Evolutionary conservation across 2,888 invertebrate species (phyloP), one percentile per base, ranked within the genome.

Genomic region (Euzophera pinguis): DNA sequence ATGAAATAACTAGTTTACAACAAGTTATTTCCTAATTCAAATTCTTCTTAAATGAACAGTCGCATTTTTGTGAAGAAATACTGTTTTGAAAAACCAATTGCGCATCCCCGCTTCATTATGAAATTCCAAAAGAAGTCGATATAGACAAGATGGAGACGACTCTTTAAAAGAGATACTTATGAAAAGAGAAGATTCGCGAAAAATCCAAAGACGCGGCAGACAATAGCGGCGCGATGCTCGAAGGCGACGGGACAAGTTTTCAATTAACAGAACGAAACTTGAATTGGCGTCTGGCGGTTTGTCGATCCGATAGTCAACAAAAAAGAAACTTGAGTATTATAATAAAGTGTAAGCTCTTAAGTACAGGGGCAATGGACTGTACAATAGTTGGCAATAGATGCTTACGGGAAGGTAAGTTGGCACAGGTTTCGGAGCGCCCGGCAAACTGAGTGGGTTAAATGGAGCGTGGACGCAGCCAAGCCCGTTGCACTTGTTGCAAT

Each of bases 401-500:
- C 75, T 76, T 71, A 68, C 66, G 69, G 61, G 67, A 69, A 70
- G 64, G 69, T 68, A 64, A 71, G 71, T 69, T 69, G 64, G 66
- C 63, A 62, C 62, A 66, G 72, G 73, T 74, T 78, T 78, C 62
- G 69, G 69, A 73, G 68, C 73, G 62, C 67, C 59, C 70, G 74
- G 71, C 73, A 69, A 71, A 71, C 71, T 71, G 81, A 84, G 82
- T 81, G 80, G 74, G 81, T 87, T 87, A 78, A 87, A 85, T 84
- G 83, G 82, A 85, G 74, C 81, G 80, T 81, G 79, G 80, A 75
- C 80, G 74, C 70, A 67, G 65, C 75, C 71, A 69, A 71, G 71
- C 77, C 72, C 75, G 73, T 56, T 87, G 87, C 86, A 89, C 83
- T 88, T 87, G 84, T 84, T 88, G 85, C 86, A 87, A 85, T 86